Evolutionary conservation across 23 tunicate species (phyloP), one percentile per base, ranked within the genome.

Genomic region (Trididemnum nubilum): DNA sequence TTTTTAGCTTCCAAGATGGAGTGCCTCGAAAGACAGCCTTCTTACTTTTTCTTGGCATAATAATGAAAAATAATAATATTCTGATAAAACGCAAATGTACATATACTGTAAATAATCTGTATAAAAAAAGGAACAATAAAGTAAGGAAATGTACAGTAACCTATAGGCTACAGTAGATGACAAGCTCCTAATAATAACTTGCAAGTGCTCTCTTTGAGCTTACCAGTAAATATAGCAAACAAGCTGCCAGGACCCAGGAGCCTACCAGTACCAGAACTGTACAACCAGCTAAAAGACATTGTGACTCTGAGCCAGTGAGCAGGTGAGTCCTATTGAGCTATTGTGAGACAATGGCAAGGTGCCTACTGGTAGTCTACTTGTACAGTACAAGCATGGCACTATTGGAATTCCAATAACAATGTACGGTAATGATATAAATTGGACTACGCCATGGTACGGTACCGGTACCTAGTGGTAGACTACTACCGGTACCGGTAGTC

Each of bases 171-270:
- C 54, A 44, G 54, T 44, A 44, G 54, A 44, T 44, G 54, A 44
- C 54, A 44, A 44, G 54, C 54, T 44, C 54, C 54, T 44, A 44
- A 44, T 44, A 44, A 44, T 44, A 44, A 44, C 54, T 15, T 44
- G 54, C 54, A 44, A 44, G 54, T 44, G 54, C 54, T 44, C 54
- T 44, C 54, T 44, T 15, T 44, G 54, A 44, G 54, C 54, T 44
- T 44, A 44, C 54, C 54, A 44, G 54, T 44, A 44, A 44, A 15
- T 44, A 44, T 44, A 44, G 54, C 15, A 44, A 44, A 44, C 54
- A 44, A 44, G 54, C 54, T 44, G 54, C 54, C 54, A 44, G 54
- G 54, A 44, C 54, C 54, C 54, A 44, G 54, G 54, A 44, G 54
- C 54, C 54, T 44, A 44, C 54, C 54, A 44, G 54, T 44, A 44